Percentiles rank a stretch among this genome's conserved stretches.
These are phyloP conservation scores for Clarias magur DNA, from an alignment of 2,113 vertebrate species.

Conservation along the genomic window DNA sequence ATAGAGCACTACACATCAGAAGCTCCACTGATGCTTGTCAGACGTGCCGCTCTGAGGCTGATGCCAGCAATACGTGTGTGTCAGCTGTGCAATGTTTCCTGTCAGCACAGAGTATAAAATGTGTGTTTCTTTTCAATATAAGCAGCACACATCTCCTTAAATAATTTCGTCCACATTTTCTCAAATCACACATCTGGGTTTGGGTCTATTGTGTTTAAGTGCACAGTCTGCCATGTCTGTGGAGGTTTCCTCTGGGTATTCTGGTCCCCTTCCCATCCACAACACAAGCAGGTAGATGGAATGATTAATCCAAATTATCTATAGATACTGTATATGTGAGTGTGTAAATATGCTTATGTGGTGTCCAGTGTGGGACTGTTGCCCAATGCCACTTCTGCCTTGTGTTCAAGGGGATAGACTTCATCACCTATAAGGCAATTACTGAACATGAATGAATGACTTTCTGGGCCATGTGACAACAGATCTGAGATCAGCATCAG, in stretches of 20 bases:
- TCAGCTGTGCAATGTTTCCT: background rate
- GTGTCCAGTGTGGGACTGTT: background rate
- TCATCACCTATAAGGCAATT: background rate
- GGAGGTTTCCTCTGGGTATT: background rate
- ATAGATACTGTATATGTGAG: background rate
- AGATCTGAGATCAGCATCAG: background rate
- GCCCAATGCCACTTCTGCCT: background rate
- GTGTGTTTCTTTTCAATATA: background rate
- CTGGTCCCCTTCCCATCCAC: background rate
- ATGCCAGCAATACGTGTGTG: no score
- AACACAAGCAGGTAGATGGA: background rate
- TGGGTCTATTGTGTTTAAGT: background rate
- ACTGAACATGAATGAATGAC: constrained; percentile 9
- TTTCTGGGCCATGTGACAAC: constrained; percentile 6
- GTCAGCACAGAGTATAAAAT: background rate
- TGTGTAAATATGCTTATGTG: background rate
- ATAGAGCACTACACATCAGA: no score
- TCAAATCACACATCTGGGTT: background rate
- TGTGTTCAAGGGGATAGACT: background rate
- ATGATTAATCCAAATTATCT: background rate
- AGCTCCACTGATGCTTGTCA: no score
- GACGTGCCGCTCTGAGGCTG: no score
- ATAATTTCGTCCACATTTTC: background rate
- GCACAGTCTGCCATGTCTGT: background rate
- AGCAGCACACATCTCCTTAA: background rate